Percentiles rank a stretch among this genome's conserved stretches.
phyloP scores from a whole-genome alignment of 2,113 vertebrate genomes.

The Chlorodrepanis virens region DNA sequence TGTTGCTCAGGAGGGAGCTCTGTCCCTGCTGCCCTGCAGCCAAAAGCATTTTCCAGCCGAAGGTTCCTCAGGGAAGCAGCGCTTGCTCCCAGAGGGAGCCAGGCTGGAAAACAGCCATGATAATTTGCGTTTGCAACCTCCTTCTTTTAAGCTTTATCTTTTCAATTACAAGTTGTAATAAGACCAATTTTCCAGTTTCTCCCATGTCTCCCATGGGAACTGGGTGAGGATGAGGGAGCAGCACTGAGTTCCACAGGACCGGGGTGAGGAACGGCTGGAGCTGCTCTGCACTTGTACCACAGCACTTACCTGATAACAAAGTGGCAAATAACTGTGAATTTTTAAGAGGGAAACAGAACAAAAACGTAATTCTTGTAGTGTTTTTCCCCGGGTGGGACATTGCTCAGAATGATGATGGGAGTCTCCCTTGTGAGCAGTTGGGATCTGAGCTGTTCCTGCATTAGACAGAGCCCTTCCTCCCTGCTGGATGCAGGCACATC shows the following conservation, averaged over 20 bases:
- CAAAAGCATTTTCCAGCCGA: background rate
- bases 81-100: background rate
- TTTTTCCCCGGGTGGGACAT: background rate
- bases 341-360: background rate
- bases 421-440: background rate
- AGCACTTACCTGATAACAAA: background rate
- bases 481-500: background rate
- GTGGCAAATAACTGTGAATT: background rate
- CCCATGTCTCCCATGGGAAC: background rate
- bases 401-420: background rate
- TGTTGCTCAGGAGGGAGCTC: fast-evolving
- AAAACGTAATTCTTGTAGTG: background rate
- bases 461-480: background rate
- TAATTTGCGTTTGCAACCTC: background rate
- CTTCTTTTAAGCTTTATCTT: slow-evolving; percentile 34
- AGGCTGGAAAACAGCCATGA: background rate
- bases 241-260: background rate
- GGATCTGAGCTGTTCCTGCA: background rate
- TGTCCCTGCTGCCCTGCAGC: background rate
- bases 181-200: slow-evolving; percentile 8
- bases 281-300: background rate
- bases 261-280: background rate
- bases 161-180: slow-evolving; percentile 42
- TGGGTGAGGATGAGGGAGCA: background rate
- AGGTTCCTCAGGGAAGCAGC: background rate